Conservation (phyloP, 2,113 vertebrate genomes). For the Cynopterus brachyotis region DNA sequence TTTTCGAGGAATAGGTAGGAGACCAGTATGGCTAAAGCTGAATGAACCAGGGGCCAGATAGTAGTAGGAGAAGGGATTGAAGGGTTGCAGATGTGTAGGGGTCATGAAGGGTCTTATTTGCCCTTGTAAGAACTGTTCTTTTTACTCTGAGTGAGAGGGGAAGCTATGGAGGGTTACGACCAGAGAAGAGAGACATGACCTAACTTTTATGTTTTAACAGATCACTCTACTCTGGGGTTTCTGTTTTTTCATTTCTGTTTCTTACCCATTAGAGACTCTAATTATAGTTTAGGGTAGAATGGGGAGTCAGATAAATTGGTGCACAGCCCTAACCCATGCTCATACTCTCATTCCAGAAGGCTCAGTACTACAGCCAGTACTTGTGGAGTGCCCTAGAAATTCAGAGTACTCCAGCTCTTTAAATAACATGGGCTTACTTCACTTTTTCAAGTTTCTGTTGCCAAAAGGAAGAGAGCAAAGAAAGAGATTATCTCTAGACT, state of each 20-base stretch:
- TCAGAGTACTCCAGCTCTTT: neutral
- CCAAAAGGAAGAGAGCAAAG: slow-evolving; percentile 55
- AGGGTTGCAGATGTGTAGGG: neutral
- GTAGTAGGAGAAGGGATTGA: neutral
- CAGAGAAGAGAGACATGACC: neutral
- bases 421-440: slow-evolving; percentile 4
- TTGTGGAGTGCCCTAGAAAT: slow-evolving; percentile 21
- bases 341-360: neutral
- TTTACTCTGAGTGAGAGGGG: neutral
- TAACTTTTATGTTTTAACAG: neutral
- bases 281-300: neutral
- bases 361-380: neutral
- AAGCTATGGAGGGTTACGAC: neutral
- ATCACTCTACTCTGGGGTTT: neutral
- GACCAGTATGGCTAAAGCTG: neutral
- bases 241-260: neutral
- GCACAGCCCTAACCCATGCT: neutral
- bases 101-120: neutral
- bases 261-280: neutral
- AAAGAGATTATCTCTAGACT: slow-evolving; percentile 42
- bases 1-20: neutral
- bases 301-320: neutral
- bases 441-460: slow-evolving; percentile 53
- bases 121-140: neutral
- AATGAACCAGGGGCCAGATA: neutral